Percentiles rank a stretch among this genome's conserved stretches.
Conservation (phyloP, 2,888 invertebrate genomes). For the Muschampia plurimacula region DNA sequence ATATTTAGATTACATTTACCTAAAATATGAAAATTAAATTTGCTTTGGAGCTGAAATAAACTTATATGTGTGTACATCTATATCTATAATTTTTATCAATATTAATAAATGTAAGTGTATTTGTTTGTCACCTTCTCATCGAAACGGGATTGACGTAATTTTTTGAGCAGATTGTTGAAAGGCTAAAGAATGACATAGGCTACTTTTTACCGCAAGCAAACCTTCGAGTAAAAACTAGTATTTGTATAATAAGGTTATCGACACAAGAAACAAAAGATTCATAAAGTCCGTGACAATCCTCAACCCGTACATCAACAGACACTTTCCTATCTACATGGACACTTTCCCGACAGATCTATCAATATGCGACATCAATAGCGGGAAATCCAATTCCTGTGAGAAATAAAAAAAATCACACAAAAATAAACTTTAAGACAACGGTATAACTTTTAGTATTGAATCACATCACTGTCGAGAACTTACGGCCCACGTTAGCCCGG, state of each 20-base stretch:
- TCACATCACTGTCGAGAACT: conserved; percentile 53
- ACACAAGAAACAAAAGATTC: conserved; percentile 43
- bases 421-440: conserved; percentile 21
- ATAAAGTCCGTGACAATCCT: background rate
- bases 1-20: no score
- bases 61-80: background rate
- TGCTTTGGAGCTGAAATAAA: background rate
- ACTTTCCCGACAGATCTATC: conserved; percentile 57
- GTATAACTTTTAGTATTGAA: conserved; percentile 52
- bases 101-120: no score
- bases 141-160: no score
- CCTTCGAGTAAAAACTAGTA: no score
- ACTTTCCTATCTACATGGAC: conserved; percentile 45
- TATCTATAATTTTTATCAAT: no score
- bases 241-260: background rate
- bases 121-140: no score
- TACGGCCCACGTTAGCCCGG: conserved; percentile 71
- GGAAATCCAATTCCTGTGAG: conserved; percentile 55
- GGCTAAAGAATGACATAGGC: no score
- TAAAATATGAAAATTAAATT: background rate
- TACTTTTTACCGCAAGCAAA: no score
- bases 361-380: conserved; percentile 55
- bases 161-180: no score
- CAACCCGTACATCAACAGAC: conserved; percentile 6
- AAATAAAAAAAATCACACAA: conserved; percentile 4